Base-by-base conservation (phyloP, 92 coral and sea anemone species). In the Paragorgia papillata region DNA sequence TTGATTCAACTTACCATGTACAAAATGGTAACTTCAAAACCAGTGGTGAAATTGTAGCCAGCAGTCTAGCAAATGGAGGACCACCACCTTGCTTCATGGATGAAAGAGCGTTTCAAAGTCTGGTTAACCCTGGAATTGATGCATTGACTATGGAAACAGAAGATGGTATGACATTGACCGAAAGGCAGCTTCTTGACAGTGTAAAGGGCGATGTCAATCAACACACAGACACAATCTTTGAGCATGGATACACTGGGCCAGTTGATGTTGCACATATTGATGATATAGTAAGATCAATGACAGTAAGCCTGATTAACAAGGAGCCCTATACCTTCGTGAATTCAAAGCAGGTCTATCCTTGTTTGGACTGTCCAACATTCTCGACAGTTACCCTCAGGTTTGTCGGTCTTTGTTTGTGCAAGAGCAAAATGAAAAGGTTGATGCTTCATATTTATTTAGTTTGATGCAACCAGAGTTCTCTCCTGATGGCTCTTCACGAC, bases 31-130 rank as follows among this genome's bases (percentile, higher is more conserved):
- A 62, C 21, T 76, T 62, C 40, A 30, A 33, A 28, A 46, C 89
- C 25, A 61, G 90, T 81, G 86, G 89, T 24, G 82, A 88, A 66
- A 81, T 88, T n/a, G 77, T 85, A 18, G 89, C 89, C 17, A 56
- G 64, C 32, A 73, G 81, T 65, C 51, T 89, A 32, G 84, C 86
- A 24, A 84, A 89, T 39, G 84, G 85, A 19, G 85, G 95, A n/a
- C 88, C 88, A 14, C 74, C 87, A 44, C 90, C 90, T 19, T 70
- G 85, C 67, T 83, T 86, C 54, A 28, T 85, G 35, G 86, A 81
- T 48, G 60, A 73, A 19, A 55, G 79, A 56, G 85, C 69, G 28
- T 89, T 46, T 74, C 34, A 83, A 20, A 78, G 81, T 62, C 74
- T 83, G 61, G 77, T 82, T 0, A 30, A 62, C 1, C 68, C 68